Percentiles rank a stretch among this genome's conserved stretches.
phyloP scores from a whole-genome alignment of 2,888 invertebrate genomes.

The Hybos culiciformis region DNA sequence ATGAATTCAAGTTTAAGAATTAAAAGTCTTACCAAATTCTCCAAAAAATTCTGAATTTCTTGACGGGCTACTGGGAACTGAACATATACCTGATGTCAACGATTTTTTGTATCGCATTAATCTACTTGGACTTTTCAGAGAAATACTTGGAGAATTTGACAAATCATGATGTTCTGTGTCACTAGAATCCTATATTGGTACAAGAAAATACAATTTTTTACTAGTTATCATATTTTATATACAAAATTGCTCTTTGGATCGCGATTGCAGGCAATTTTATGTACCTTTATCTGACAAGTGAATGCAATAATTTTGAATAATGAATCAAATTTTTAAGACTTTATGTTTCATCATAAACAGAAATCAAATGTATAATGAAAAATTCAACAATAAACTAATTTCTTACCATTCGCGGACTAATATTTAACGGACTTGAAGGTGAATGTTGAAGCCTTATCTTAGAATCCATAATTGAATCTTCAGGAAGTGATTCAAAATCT shows the following conservation, averaged over 20 bases:
- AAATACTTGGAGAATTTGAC: slow-evolving; percentile 35
- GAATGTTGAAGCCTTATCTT: slow-evolving; percentile 20
- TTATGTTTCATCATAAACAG: too few species aligned
- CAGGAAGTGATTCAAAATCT: slow-evolving; percentile 33
- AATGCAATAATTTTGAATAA: too few species aligned
- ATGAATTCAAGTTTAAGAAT: too few species aligned
- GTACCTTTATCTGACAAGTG: too few species aligned
- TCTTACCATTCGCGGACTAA: slow-evolving; percentile 26
- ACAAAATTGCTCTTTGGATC: too few species aligned
- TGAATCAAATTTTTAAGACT: too few species aligned
- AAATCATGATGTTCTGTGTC: slow-evolving; percentile 29
- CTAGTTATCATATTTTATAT: too few species aligned
- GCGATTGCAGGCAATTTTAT: too few species aligned
- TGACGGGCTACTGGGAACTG: slow-evolving; percentile 56
- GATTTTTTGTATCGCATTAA: slow-evolving; percentile 30
- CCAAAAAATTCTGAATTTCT: slow-evolving; percentile 51
- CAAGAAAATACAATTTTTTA: too few species aligned
- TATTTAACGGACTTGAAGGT: slow-evolving; percentile 32
- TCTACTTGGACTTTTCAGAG: slow-evolving; percentile 32
- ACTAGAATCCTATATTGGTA: slow-evolving; percentile 26
- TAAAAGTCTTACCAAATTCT: slow-evolving; percentile 46
- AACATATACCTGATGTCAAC: slow-evolving; percentile 34
- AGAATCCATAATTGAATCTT: slow-evolving; percentile 29
- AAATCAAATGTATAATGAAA: too few species aligned
- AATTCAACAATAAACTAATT: too few species aligned